A percentile compares a stretch with the other conserved stretches of the same genome.
These are phyloP conservation scores for Chesias legatella DNA, from an alignment of 2,888 invertebrate genomes.

Conservation along the genomic window DNA sequence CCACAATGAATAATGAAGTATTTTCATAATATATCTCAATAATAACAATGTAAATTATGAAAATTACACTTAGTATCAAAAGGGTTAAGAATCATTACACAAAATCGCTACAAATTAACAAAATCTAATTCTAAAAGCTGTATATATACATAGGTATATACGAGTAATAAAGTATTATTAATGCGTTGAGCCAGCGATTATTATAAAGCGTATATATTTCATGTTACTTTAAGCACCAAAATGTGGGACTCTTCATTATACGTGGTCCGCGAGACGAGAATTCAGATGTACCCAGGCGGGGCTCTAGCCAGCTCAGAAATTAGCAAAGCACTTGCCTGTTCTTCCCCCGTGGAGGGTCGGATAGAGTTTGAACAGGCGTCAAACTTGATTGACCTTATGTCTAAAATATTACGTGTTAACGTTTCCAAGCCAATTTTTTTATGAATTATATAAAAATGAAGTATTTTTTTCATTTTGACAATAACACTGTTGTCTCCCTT, in stretches of 20 bases:
- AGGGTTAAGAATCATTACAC: conserved; percentile 12
- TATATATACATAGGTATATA: conserved; percentile 30
- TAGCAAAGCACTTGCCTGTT: too few species aligned
- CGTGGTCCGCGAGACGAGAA: background rate
- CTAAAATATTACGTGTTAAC: too few species aligned
- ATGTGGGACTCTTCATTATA: conserved; percentile 51
- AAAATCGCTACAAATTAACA: conserved; percentile 3
- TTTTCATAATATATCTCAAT: conserved; percentile 14
- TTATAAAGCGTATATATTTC: conserved; percentile 52
- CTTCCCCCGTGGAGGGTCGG: too few species aligned
- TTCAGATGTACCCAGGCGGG: too few species aligned
- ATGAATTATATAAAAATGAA: too few species aligned
- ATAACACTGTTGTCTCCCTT: too few species aligned
- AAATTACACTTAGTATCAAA: conserved; percentile 21
- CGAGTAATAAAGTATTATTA: conserved; percentile 42
- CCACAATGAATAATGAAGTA: conserved; percentile 1
- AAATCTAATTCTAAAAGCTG: conserved; percentile 9
- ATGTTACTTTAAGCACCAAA: conserved; percentile 53
- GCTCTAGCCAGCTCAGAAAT: too few species aligned
- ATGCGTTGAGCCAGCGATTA: conserved; percentile 63
- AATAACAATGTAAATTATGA: conserved; percentile 22
- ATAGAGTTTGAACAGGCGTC: too few species aligned
- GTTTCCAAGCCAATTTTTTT: too few species aligned
- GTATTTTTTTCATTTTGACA: too few species aligned
- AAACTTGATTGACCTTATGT: too few species aligned